Evolutionary conservation across 1,140 invertebrate genomes (phyloP).

Genomic region (Manduca sexta): DNA sequence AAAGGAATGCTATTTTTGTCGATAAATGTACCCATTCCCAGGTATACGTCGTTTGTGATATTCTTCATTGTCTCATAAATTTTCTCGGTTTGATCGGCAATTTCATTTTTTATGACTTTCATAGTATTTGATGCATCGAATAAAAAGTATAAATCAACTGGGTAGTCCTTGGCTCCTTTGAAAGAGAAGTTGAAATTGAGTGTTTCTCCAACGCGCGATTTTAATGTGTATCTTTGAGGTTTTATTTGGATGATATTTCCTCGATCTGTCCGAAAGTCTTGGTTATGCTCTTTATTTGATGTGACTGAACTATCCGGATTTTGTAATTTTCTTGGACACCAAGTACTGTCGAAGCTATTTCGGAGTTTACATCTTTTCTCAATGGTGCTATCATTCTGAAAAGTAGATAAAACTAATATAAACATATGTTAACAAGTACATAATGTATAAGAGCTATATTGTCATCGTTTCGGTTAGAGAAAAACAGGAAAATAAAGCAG

Average conservation of each 20-base stretch:
- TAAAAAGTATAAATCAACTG: conserved; percentile 91
- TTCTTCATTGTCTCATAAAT: conserved; percentile 80
- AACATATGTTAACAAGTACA: too few relatives aligned
- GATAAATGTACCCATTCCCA: conserved; percentile 93
- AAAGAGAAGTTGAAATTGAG: conserved; percentile 55
- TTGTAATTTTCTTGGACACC: conserved; percentile 25
- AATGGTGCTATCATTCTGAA: conserved; percentile 34
- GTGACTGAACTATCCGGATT: conserved; percentile 20
- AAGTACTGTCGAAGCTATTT: conserved; percentile 5
- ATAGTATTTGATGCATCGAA: conserved; percentile 91
- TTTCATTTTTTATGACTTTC: conserved; percentile 77
- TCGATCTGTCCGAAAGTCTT: conserved; percentile 26
- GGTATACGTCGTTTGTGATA: conserved; percentile 86
- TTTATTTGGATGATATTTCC: conserved; percentile 44
- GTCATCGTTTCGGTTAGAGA: too few relatives aligned
- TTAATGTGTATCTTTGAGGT: conserved; percentile 42
- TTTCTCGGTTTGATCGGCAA: conserved; percentile 78
- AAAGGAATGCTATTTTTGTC: conserved; percentile 91
- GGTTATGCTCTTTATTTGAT: background rate
- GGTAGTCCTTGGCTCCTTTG: conserved; percentile 83
- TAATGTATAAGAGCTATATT: too few relatives aligned
- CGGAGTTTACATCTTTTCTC: conserved; percentile 26
- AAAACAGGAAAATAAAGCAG: too few relatives aligned
- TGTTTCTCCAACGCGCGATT: conserved; percentile 35
- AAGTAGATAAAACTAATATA: conserved; percentile 5